phyloP scores from a whole-genome alignment of 2,888 invertebrate genomes.

The Drosophila affinis region DNA sequence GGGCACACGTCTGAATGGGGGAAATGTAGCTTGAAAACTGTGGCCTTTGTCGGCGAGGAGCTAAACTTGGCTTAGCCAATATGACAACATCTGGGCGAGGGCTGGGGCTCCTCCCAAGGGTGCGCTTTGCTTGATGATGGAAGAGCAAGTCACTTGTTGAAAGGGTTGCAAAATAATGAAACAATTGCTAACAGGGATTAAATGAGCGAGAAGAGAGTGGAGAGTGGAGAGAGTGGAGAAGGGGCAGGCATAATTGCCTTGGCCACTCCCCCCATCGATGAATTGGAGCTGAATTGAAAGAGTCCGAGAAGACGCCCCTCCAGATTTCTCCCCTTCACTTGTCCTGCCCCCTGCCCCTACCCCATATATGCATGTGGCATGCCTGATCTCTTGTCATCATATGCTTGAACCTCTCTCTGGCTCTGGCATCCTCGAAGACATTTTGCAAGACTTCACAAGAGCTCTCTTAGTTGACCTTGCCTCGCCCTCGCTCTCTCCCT shows the following conservation, averaged over 20 bases:
- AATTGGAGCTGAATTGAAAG: neutral
- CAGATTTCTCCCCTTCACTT: neutral
- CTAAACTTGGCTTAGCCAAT: constrained; percentile 71
- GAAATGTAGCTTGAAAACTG: constrained; percentile 76
- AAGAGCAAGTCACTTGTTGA: constrained; percentile 69
- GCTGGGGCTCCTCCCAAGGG: constrained; percentile 31
- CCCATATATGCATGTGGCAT: neutral
- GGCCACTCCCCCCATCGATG: neutral
- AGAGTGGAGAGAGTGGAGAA: neutral
- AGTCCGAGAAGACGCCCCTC: neutral
- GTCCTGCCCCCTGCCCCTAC: neutral
- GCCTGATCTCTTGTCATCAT: constrained; percentile 61
- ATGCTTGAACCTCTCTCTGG: constrained; percentile 48
- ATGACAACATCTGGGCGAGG: constrained; percentile 51
- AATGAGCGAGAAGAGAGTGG: constrained; percentile 10
- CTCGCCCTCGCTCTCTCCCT: neutral
- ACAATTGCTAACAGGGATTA: constrained; percentile 39
- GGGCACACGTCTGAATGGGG: constrained; percentile 47
- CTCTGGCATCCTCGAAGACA: constrained; percentile 3
- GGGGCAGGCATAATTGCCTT: constrained; percentile 25
- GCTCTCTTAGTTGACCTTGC: constrained; percentile 42
- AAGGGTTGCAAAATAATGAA: constrained; percentile 53
- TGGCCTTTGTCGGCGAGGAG: constrained; percentile 59
- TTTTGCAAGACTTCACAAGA: constrained; percentile 20
- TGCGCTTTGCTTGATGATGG: constrained; percentile 38